These are phyloP conservation scores for Archegozetes longisetosus DNA, from an alignment of 1,140 invertebrate genomes.

Conservation along the genomic window DNA sequence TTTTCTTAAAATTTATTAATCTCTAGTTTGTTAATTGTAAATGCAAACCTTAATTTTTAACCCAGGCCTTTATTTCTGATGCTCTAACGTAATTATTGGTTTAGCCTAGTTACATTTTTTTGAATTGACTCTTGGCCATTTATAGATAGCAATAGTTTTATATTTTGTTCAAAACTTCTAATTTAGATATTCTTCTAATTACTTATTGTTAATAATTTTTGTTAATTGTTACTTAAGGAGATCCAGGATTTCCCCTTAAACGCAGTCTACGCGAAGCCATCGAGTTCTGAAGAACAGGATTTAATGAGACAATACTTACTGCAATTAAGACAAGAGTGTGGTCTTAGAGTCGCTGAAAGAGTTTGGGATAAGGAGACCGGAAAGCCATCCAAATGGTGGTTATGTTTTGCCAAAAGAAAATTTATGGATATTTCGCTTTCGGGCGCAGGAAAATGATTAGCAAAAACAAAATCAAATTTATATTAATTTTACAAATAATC, in stretches of 20 bases:
- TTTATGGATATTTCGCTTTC: conserved; percentile 98
- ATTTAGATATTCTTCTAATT: not conserved
- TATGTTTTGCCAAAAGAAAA: conserved; percentile 96
- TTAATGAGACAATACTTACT: conserved; percentile 79
- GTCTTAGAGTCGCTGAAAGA: conserved; percentile 71
- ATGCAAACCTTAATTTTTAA: too few species aligned
- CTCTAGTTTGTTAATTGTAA: too few species aligned
- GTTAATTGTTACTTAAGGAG: conserved; percentile 27
- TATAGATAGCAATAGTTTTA: too few species aligned
- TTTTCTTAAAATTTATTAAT: too few species aligned
- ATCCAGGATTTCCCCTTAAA: conserved; percentile 91
- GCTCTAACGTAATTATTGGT: too few species aligned
- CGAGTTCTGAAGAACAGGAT: conserved; percentile 60
- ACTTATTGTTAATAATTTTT: not conserved
- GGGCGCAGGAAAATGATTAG: conserved; percentile 25
- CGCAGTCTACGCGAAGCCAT: conserved; percentile 83
- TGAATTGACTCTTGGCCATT: too few species aligned
- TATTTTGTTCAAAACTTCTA: not conserved
- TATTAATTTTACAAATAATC: too few species aligned
- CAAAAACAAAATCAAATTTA: too few species aligned
- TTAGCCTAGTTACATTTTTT: too few species aligned
- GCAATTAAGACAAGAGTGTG: conserved; percentile 89
- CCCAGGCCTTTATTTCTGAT: too few species aligned
- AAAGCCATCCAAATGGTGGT: conserved; percentile 92
- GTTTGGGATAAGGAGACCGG: conserved; percentile 77